These are phyloP conservation scores for Aspiorhynchus laticeps DNA, from an alignment of 2,113 vertebrate species.

Conservation along the genomic window DNA sequence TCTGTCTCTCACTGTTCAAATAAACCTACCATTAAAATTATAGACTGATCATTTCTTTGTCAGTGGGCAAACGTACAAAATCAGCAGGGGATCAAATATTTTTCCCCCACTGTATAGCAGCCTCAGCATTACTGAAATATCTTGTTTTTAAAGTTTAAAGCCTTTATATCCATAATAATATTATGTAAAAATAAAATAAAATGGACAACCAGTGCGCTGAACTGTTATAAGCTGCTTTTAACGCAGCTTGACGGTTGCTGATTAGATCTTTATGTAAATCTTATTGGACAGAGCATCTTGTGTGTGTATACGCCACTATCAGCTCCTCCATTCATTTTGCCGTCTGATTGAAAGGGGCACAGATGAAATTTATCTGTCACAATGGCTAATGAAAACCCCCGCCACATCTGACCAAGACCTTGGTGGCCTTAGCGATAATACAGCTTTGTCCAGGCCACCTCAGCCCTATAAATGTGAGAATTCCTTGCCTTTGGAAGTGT, in stretches of 20 bases:
- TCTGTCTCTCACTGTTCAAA: no score
- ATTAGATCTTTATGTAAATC: conserved; percentile 26
- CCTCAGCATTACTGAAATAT: background rate
- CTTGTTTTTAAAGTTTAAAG: background rate
- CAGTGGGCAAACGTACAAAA: no score
- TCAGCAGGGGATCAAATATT: no score
- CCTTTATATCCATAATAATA: background rate
- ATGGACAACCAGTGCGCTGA: background rate
- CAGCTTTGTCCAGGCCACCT: conserved; percentile 58
- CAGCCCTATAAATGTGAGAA: conserved; percentile 69
- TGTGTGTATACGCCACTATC: background rate
- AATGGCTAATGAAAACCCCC: conserved; percentile 32
- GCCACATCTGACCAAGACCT: conserved; percentile 35
- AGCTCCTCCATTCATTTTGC: conserved; percentile 25
- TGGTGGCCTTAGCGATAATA: conserved; percentile 25
- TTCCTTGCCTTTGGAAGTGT: conserved; percentile 64
- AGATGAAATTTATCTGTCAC: conserved; percentile 9
- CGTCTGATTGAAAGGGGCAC: background rate
- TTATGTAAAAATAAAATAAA: background rate
- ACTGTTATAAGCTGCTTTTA: background rate
- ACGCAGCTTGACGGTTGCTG: background rate
- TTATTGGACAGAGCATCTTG: conserved; percentile 3
- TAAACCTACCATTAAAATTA: no score
- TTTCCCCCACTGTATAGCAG: no score
- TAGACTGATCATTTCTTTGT: no score